Conservation (phyloP, 2,797 vertebrate genomes). For the Prunella strophiata region DNA sequence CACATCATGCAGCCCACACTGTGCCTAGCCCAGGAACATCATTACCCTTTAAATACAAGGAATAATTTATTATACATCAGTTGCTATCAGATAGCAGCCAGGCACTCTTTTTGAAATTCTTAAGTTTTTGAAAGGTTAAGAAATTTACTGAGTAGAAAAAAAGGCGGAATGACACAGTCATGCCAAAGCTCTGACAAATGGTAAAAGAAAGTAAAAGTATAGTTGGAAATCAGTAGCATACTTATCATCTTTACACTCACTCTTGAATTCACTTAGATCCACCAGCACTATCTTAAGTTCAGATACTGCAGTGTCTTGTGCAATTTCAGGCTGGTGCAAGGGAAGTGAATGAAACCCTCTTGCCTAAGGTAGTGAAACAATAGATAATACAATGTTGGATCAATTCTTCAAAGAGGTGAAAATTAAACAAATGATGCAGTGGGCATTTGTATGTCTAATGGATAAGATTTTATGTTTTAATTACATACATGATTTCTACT, state of each 20-base stretch:
- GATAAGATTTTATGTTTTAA: background rate
- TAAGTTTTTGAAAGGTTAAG: background rate
- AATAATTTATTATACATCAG: background rate
- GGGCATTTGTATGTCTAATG: background rate
- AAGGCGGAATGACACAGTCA: fast-evolving
- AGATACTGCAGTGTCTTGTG: background rate
- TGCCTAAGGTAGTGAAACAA: background rate
- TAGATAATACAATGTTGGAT: background rate
- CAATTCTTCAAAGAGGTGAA: background rate
- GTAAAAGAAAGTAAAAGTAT: background rate
- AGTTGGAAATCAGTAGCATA: background rate
- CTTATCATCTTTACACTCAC: background rate
- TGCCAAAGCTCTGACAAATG: background rate
- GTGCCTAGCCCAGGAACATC: background rate
- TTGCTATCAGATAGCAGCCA: background rate
- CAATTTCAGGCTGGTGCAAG: background rate
- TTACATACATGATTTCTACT: background rate
- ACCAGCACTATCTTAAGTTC: background rate
- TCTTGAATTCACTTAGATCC: background rate
- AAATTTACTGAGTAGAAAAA: background rate
- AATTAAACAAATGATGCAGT: background rate
- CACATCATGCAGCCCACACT: background rate
- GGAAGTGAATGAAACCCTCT: background rate
- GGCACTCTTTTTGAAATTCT: background rate
- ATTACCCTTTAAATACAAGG: background rate